Percentiles rank a stretch among this genome's conserved stretches.
Evolutionary conservation across 2,113 vertebrate genomes (phyloP).

Genomic region (Recurvirostra avosetta): DNA sequence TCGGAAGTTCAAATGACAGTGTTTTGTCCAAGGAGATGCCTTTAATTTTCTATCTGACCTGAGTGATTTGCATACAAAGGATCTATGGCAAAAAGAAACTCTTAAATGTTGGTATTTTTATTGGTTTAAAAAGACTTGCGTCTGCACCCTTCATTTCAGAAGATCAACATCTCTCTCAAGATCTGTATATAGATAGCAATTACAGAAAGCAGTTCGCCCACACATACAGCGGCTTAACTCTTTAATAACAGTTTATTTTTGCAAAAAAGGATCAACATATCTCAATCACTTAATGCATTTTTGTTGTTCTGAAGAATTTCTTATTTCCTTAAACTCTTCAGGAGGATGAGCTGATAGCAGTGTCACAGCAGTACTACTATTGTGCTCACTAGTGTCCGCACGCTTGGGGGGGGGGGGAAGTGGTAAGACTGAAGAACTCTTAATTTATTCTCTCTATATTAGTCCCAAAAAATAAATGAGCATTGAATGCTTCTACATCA

Average conservation of each 20-base stretch:
- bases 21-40: slow-evolving; percentile 59
- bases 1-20: slow-evolving; percentile 59
- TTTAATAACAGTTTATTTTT: slow-evolving; percentile 61
- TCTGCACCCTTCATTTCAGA: slow-evolving; percentile 68
- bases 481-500: neutral
- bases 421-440: neutral
- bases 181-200: slow-evolving; percentile 66
- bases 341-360: neutral
- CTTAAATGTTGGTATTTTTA: slow-evolving; percentile 46
- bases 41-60: slow-evolving; percentile 71
- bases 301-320: neutral
- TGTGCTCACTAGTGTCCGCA: neutral
- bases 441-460: neutral
- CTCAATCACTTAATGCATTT: neutral
- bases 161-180: slow-evolving; percentile 56
- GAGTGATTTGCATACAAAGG: slow-evolving; percentile 65
- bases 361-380: neutral
- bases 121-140: slow-evolving; percentile 70
- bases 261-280: neutral
- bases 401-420: too few relatives aligned
- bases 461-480: neutral
- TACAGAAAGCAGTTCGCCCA: slow-evolving; percentile 64
- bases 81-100: slow-evolving; percentile 38
- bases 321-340: neutral
- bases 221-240: slow-evolving; percentile 62